Evolutionary conservation across 92 coral and sea anemone genomes (phyloP).

Genomic region (Micromussa lordhowensis): DNA sequence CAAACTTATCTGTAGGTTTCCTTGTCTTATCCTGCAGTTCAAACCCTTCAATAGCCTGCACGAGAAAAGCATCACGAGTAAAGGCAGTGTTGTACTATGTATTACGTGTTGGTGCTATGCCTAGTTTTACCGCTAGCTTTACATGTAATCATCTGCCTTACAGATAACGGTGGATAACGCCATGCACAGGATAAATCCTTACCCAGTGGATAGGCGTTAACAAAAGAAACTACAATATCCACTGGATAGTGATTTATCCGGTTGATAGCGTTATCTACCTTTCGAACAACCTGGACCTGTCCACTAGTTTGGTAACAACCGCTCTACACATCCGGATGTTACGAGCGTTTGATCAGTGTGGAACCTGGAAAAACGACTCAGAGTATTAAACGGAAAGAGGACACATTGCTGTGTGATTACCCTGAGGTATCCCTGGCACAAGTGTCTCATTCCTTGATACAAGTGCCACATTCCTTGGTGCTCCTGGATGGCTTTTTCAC

Average conservation of each 20-base stretch:
- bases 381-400: not conserved
- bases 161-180: too few species aligned
- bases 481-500: slow-evolving; percentile 94
- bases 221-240: too few species aligned
- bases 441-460: slow-evolving; percentile 95
- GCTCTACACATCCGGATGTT: not conserved
- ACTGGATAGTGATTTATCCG: too few species aligned
- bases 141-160: too few species aligned
- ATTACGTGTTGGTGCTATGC: too few species aligned
- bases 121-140: too few species aligned
- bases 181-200: too few species aligned
- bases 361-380: not conserved
- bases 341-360: not conserved
- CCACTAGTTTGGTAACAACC: not conserved
- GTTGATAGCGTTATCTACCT: too few species aligned
- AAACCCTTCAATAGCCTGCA: slow-evolving; percentile 91
- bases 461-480: slow-evolving; percentile 97
- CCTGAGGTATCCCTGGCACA: slow-evolving; percentile 96
- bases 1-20: slow-evolving; percentile 90
- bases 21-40: slow-evolving; percentile 86
- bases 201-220: too few species aligned
- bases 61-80: not conserved
- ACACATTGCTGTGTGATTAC: slow-evolving; percentile 44
- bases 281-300: too few species aligned
- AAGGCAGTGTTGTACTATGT: not conserved